A percentile compares a stretch with the other conserved stretches of the same genome.
Evolutionary conservation across 2,113 vertebrate species (phyloP).

Genomic region (Plecturocebus donacophilus): DNA sequence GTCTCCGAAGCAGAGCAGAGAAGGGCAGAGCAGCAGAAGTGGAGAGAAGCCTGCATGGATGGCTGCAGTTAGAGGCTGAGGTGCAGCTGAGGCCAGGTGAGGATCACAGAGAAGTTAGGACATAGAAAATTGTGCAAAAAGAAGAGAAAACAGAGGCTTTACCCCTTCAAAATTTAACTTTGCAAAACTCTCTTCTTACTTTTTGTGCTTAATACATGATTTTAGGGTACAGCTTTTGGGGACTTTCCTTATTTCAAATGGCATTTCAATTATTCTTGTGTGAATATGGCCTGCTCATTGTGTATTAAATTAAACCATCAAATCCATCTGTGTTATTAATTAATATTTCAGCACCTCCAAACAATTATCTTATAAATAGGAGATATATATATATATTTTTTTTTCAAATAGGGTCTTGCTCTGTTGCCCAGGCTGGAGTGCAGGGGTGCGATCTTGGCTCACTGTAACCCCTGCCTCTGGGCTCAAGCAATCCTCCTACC

Average conservation of each 20-base stretch:
- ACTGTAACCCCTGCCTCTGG: no score
- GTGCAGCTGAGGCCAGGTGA: not conserved
- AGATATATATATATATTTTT: not conserved
- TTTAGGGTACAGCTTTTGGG: not conserved
- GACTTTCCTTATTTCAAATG: not conserved
- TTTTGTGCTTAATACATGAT: not conserved
- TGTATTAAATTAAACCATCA: not conserved
- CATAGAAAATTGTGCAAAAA: not conserved
- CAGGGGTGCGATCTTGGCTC: no score
- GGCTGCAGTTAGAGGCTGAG: rapidly evolving
- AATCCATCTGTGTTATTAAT: not conserved
- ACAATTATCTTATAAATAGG: not conserved
- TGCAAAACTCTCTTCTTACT: not conserved
- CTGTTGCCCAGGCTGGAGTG: no score
- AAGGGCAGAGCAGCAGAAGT: not conserved
- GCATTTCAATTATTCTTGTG: not conserved
- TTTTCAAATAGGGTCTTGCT: no score
- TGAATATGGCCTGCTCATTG: not conserved
- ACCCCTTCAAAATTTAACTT: not conserved
- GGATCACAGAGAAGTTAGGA: not conserved
- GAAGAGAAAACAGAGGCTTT: not conserved
- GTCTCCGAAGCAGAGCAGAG: not conserved
- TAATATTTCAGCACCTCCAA: not conserved
- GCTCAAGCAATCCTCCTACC: no score
- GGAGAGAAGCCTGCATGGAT: rapidly evolving